Evolutionary conservation across 2,888 invertebrate species (phyloP), one percentile per base, ranked within the genome.

Genomic region (Megalurothrips usitatus): DNA sequence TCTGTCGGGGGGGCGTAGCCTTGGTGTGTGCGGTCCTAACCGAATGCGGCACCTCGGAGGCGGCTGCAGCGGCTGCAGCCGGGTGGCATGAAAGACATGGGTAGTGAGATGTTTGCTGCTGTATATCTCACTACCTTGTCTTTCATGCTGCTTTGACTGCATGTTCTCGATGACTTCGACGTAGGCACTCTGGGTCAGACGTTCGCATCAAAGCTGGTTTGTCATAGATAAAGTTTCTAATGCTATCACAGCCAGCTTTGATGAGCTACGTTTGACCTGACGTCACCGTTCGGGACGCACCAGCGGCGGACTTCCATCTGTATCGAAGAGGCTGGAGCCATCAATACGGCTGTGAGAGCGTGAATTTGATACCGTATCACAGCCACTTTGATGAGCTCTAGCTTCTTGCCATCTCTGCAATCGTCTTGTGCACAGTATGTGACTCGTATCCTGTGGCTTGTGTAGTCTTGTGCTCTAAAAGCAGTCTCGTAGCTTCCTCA

Each of bases 91-190:
- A 96, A 96, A 97, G 96, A 97, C 97, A 94, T 94, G 95, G 94
- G 96, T 97, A 96, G 96, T 94, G 97, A 97, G 96, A 96, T 96
- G 96, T 89, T 89, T 88, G 88, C 89, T 87, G 87, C 87, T 87
- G 88, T 89, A 90, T 91, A 91, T 93, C 96, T 97, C 96, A 95
- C 96, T 97, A 96, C 94, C 95, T 95, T 97, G 97, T 97, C 96
- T 96, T 97, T 97, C 96, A 95, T 94, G 94, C 86, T 90, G 93
- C 83, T 82, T 82, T 80, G 81, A 83, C 82, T 82, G 82, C 81
- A 81, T 82, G 80, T 63, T 58, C 52, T 81, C 47, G 58, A 58
- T 58, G 23, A 48, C 81, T 82, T 68, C 80, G 11, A 81, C 34
- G 43, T n/a, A 4, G 49, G 17, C 19, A 14, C 79, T 6, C 28